Evolutionary conservation across 1,140 invertebrate species (phyloP).

Genomic region (Sycophaga agraensis): DNA sequence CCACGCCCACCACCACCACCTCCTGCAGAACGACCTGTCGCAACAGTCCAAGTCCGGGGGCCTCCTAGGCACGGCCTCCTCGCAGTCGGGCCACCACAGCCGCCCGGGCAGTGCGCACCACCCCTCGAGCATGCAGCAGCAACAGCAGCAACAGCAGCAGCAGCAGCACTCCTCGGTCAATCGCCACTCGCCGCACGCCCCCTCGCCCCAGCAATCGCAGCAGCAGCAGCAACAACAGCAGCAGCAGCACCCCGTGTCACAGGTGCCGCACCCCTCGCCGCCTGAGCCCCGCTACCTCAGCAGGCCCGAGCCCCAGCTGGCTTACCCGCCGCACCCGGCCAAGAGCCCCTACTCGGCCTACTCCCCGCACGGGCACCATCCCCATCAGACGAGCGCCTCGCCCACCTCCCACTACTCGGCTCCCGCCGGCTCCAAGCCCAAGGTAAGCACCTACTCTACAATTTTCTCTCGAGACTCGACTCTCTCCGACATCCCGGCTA

Average conservation of each 20-base stretch:
- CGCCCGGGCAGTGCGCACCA: slow-evolving; percentile 20
- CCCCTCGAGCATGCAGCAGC: slow-evolving; percentile 36
- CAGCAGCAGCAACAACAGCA: slow-evolving; percentile 50
- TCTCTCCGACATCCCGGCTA: background rate
- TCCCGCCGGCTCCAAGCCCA: slow-evolving; percentile 57
- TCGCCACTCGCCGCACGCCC: slow-evolving; percentile 49
- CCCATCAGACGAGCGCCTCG: slow-evolving; percentile 30
- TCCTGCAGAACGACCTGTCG: slow-evolving; percentile 34
- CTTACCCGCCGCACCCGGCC: slow-evolving; percentile 47
- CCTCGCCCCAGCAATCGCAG: slow-evolving; percentile 42
- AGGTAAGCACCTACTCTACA: background rate
- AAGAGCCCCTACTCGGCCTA: slow-evolving; percentile 41
- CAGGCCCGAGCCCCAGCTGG: slow-evolving; percentile 46
- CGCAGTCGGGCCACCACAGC: slow-evolving; percentile 36
- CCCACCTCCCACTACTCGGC: slow-evolving; percentile 40
- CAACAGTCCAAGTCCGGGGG: background rate
- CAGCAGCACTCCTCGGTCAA: slow-evolving; percentile 43
- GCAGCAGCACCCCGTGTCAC: slow-evolving; percentile 40
- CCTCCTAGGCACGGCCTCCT: slow-evolving; percentile 37
- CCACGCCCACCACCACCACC: slow-evolving; percentile 45
- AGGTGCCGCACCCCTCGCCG: slow-evolving; percentile 56
- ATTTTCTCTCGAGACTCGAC: too few species aligned
- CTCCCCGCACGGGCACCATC: slow-evolving; percentile 17
- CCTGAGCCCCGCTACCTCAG: slow-evolving; percentile 55
- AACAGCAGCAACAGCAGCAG: too few species aligned